Percentiles rank a stretch among this genome's conserved stretches.
These are phyloP conservation scores for Thalpophila matura DNA, from an alignment of 2,888 invertebrate species.

Conservation along the genomic window DNA sequence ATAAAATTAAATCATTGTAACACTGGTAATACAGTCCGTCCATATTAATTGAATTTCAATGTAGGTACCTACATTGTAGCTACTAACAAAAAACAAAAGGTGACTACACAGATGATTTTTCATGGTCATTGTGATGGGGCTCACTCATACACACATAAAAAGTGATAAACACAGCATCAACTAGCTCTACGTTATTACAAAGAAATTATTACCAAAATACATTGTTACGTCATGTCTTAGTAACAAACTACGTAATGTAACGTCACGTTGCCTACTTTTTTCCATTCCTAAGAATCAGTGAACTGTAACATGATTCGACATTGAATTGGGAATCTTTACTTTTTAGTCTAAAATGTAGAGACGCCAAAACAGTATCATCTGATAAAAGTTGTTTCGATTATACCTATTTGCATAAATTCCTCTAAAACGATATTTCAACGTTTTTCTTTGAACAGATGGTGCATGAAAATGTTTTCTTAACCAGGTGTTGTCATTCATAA, in stretches of 20 bases:
- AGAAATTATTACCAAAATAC: constrained; percentile 53
- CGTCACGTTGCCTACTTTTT: constrained; percentile 33
- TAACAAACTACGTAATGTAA: constrained; percentile 38
- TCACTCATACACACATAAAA: constrained; percentile 31
- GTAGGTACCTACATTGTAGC: too few species aligned
- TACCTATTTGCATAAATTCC: too few species aligned
- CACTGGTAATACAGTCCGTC: neutral
- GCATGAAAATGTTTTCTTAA: constrained; percentile 1
- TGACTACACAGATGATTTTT: constrained; percentile 52
- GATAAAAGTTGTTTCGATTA: neutral
- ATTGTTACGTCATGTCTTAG: constrained; percentile 44
- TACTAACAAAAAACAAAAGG: constrained; percentile 48
- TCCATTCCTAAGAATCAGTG: constrained; percentile 20
- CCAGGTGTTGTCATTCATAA: neutral
- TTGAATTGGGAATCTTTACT: neutral
- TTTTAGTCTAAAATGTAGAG: constrained; percentile 4
- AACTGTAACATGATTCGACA: constrained; percentile 25
- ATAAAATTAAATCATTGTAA: constrained; percentile 21
- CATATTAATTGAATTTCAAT: constrained; percentile 41
- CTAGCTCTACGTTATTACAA: constrained; percentile 26
- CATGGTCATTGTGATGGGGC: constrained; percentile 54
- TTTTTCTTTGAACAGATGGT: constrained; percentile 5
- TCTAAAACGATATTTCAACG: too few species aligned
- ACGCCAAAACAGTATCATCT: neutral
- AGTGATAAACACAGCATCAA: constrained; percentile 34